phyloP scores from a whole-genome alignment of 2,888 invertebrate species.

The Phanerotoma sp. region DNA sequence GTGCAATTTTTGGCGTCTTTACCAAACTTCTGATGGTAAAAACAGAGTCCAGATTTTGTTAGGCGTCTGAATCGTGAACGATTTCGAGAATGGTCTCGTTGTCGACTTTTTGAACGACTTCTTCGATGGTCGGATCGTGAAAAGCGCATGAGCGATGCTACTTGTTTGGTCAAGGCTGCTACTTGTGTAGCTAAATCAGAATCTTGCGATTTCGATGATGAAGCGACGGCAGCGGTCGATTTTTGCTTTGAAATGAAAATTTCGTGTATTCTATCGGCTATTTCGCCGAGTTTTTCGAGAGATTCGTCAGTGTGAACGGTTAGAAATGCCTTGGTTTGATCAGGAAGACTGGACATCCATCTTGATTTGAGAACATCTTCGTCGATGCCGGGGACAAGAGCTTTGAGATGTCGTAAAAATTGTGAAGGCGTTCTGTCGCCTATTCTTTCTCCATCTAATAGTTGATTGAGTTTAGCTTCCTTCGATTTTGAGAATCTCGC shows the following conservation, averaged over 20 bases:
- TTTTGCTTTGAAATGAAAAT: not conserved
- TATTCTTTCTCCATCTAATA: constrained; percentile 28
- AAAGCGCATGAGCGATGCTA: not conserved
- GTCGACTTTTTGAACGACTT: not conserved
- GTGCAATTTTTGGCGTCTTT: constrained; percentile 16
- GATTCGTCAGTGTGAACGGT: constrained; percentile 8
- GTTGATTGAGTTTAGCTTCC: constrained; percentile 18
- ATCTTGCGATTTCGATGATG: not conserved
- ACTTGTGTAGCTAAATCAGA: not conserved
- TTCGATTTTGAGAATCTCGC: constrained; percentile 4
- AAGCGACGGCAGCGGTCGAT: not conserved
- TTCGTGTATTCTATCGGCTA: not conserved
- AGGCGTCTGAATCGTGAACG: not conserved
- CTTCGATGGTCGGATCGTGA: not conserved
- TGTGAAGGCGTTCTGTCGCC: constrained; percentile 38
- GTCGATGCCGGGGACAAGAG: constrained; percentile 28
- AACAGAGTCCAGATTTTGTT: constrained; percentile 12
- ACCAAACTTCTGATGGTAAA: constrained; percentile 22
- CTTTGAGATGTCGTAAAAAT: constrained; percentile 35
- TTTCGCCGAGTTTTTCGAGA: not conserved
- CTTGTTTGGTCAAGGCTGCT: not conserved
- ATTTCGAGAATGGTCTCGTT: not conserved
- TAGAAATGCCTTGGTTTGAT: constrained; percentile 21
- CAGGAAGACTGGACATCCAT: too few relatives aligned
- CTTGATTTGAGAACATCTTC: too few relatives aligned